Conservation (phyloP, 2,113 vertebrate species). For the Nibea coibor region DNA sequence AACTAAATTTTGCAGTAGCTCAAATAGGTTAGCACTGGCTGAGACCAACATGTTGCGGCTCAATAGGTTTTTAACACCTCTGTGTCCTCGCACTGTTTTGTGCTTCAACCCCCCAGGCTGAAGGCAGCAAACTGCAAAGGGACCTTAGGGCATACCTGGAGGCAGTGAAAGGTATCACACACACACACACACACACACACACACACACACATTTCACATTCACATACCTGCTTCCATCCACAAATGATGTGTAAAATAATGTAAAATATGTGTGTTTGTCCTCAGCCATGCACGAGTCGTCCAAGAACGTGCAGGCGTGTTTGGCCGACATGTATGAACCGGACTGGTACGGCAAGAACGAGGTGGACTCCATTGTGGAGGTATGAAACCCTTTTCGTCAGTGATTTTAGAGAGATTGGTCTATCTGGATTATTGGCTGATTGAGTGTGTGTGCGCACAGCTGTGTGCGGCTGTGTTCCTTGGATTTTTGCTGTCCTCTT, state of each 20-base stretch:
- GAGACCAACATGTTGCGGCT: not conserved
- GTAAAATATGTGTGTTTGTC: slow-evolving; percentile 26
- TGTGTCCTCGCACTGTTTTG: not conserved
- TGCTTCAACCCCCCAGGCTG: slow-evolving; percentile 78
- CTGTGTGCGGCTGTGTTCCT: not conserved
- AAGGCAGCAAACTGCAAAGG: slow-evolving; percentile 95
- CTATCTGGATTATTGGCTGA: slow-evolving; percentile 2
- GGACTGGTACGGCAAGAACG: slow-evolving; percentile 93
- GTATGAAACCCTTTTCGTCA: slow-evolving; percentile 79
- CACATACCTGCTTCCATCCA: not conserved
- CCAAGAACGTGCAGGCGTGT: slow-evolving; percentile 93
- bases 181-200: not conserved
- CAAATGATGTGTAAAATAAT: slow-evolving; percentile 23
- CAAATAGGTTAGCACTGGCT: not conserved
- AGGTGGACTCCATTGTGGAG: slow-evolving; percentile 94
- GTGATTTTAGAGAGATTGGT: slow-evolving; percentile 6
- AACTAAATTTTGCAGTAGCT: not conserved
- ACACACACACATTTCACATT: not conserved
- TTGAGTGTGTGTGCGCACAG: not conserved
- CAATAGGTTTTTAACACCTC: not conserved
- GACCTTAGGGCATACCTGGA: slow-evolving; percentile 94
- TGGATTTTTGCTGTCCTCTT: not conserved
- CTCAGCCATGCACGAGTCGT: slow-evolving; percentile 97
- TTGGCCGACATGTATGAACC: slow-evolving; percentile 96
- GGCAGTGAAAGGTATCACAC: slow-evolving; percentile 91